Evolutionary conservation across 2,888 invertebrate species (phyloP).

Genomic region (Ophion obscuratus): DNA sequence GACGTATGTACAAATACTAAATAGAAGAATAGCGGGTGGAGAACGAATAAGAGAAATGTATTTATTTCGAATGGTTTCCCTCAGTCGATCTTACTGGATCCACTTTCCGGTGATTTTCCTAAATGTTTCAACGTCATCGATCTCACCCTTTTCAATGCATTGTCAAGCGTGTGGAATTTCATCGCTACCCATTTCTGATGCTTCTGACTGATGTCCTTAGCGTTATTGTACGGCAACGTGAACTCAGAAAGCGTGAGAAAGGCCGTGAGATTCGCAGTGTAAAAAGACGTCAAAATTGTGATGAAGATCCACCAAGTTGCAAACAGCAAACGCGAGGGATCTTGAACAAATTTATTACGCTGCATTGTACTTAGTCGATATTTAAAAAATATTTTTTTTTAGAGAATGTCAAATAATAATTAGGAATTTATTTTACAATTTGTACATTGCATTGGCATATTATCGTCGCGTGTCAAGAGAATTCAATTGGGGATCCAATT

Average conservation of each 20-base stretch:
- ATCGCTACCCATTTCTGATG: conserved; percentile 90
- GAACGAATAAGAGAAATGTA: no score
- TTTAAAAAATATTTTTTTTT: neutral
- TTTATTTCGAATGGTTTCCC: no score
- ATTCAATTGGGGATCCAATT: no score
- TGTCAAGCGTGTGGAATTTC: conserved; percentile 89
- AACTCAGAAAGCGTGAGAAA: conserved; percentile 94
- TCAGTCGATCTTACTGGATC: no score
- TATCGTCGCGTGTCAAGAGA: no score
- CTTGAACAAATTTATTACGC: conserved; percentile 84
- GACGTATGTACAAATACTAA: no score
- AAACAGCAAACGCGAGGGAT: conserved; percentile 92
- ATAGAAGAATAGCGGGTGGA: no score
- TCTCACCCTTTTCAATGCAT: conserved; percentile 74
- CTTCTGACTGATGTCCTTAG: conserved; percentile 88
- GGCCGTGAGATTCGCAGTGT: conserved; percentile 95
- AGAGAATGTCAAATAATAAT: neutral
- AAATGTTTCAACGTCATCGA: neutral
- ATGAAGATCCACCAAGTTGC: conserved; percentile 97
- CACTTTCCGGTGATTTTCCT: neutral
- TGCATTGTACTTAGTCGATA: neutral
- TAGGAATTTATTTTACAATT: neutral
- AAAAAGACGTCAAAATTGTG: conserved; percentile 94
- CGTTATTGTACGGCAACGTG: conserved; percentile 90
- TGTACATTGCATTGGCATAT: no score